Percentiles rank a stretch among this genome's conserved stretches.
Conservation (phyloP, 2,888 invertebrate genomes). For the Cephus sareptanus region DNA sequence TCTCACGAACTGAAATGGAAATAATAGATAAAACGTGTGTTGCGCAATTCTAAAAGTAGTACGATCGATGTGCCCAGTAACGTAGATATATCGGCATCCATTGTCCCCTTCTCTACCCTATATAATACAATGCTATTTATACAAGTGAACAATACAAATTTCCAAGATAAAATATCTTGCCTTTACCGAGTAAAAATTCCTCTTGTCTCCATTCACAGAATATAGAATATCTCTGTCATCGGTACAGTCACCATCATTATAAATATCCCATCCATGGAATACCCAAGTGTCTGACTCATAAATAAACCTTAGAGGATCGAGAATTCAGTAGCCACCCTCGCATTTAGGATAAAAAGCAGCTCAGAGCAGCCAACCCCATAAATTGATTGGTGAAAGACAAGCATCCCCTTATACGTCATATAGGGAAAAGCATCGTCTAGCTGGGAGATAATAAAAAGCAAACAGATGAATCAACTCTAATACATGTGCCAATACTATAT, state of each 20-base stretch:
- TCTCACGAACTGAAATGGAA: neutral
- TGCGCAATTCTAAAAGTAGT: neutral
- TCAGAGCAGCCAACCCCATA: conserved; percentile 24
- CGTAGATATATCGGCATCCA: neutral
- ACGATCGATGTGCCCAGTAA: neutral
- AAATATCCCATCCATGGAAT: neutral
- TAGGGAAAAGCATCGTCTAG: conserved; percentile 2
- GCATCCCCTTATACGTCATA: neutral
- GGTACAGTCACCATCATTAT: neutral
- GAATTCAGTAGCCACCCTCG: neutral
- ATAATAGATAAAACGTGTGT: neutral
- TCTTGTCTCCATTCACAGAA: neutral
- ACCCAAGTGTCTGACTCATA: neutral
- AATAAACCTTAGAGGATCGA: neutral
- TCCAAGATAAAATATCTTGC: neutral
- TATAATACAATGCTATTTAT: neutral
- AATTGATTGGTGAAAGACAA: conserved; percentile 36
- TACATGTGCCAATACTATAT: conserved; percentile 16
- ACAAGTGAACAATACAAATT: neutral
- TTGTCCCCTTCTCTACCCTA: neutral
- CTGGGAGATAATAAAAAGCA: conserved; percentile 50
- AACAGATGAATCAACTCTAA: conserved; percentile 43
- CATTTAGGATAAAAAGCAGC: neutral
- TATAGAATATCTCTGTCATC: neutral
- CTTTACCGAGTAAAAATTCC: neutral